Evolutionary conservation across 2,797 vertebrate species (phyloP), one percentile per base, ranked within the genome.

Genomic region (Arnoldichthys spilopterus): DNA sequence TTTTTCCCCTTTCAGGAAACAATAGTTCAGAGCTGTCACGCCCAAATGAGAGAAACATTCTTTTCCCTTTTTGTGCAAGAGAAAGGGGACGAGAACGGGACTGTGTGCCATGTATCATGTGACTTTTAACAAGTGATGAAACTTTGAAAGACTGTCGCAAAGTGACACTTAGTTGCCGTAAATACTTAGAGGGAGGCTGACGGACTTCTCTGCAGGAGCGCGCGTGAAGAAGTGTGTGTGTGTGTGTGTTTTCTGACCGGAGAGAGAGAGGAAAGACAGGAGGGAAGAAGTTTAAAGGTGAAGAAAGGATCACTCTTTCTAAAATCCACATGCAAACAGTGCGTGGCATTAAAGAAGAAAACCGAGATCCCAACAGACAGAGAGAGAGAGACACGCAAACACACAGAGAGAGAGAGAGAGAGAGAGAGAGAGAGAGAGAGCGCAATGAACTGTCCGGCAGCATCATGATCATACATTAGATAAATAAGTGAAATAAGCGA

Each of bases 21-120:
- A 82, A 85, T 85, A 82, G 85, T 82, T 86, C 37, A 28, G 56
- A 77, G 83, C 78, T 80, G 77, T 82, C 82, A 84, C 24, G 40
- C 73, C 69, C 64, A 77, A 83, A 62, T 63, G 76, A 80, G 11
- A 6, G 12, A 51, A 34, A 67, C 4, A 13, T 67, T 20, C 53
- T 34, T 30, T 49, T 56, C 51, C 18, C 9, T 37, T 58, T 61
- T 69, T 28, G 13, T 28, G 5, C 6, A 5, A 49, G 4, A 15
- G 11, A 37, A 43, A 43, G 53, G n/a, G 45, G 72, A 69, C 22
- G 15, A 61, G 49, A 62, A 68, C 45, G 58, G 49, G 58, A 45
- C 68, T 15, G 26, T 11, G 47, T 49, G 71, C 13, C n/a, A 28
- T 49, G 30, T 6, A 67, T 32, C 61, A 59, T 24, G 6, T 34